A percentile compares a stretch with the other conserved stretches of the same genome.
These are phyloP conservation scores for Archips xylosteana DNA, from an alignment of 2,888 invertebrate genomes.

Conservation along the genomic window DNA sequence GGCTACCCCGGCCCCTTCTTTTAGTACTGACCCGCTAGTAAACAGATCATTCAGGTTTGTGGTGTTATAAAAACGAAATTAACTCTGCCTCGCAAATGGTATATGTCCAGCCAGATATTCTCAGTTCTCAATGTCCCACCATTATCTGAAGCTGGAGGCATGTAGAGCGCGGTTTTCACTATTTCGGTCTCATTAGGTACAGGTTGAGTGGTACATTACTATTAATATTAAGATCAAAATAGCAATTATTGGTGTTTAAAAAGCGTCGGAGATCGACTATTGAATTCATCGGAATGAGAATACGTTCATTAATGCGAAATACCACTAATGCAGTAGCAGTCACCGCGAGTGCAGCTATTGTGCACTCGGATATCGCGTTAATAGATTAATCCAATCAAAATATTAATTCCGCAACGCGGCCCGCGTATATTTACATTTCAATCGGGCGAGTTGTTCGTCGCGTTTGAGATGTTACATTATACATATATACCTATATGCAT, in stretches of 20 bases:
- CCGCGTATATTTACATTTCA: constrained; percentile 77
- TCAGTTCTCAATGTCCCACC: constrained; percentile 65
- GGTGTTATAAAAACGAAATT: constrained; percentile 86
- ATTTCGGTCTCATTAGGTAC: not conserved
- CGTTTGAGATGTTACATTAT: constrained; percentile 63
- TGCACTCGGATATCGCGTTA: constrained; percentile 75
- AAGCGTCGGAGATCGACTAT: not conserved
- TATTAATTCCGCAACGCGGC: constrained; percentile 79
- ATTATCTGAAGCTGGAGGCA: constrained; percentile 70
- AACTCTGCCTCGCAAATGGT: constrained; percentile 71
- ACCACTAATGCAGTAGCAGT: constrained; percentile 44
- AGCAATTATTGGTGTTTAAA: not conserved
- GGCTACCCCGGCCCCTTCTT: constrained; percentile 82
- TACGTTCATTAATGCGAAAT: constrained; percentile 40
- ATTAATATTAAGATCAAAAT: not conserved
- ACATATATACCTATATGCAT: not conserved
- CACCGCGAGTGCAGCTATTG: constrained; percentile 63
- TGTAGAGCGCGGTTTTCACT: constrained; percentile 64
- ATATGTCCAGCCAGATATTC: constrained; percentile 79
- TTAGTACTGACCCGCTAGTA: constrained; percentile 86
- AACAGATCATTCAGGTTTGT: constrained; percentile 86
- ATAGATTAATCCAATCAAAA: constrained; percentile 85
- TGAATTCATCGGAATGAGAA: constrained; percentile 30
- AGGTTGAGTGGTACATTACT: not conserved
- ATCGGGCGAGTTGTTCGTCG: constrained; percentile 70